A percentile compares a stretch with the other conserved stretches of the same genome.
Conservation (phyloP, 1,140 invertebrate genomes). For the Druon quercuslanigerum region DNA sequence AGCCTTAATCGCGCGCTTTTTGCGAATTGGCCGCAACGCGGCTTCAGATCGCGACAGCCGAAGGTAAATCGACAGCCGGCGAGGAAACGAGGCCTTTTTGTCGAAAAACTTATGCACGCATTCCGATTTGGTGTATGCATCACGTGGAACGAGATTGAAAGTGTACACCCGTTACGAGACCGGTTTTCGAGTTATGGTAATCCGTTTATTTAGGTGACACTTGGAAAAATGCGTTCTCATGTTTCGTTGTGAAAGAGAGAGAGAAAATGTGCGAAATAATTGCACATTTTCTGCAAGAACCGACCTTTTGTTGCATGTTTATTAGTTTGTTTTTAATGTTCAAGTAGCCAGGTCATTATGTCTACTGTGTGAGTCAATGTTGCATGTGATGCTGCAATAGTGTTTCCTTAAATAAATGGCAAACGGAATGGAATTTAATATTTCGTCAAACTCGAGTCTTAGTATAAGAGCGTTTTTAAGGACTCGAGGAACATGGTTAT, state of each 20-base stretch:
- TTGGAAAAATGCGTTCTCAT: slow-evolving; percentile 13
- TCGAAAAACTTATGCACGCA: slow-evolving; percentile 31
- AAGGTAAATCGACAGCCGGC: slow-evolving; percentile 19
- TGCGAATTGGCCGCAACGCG: slow-evolving; percentile 2
- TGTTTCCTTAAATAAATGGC: too few relatives aligned
- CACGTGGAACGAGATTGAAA: slow-evolving; percentile 31
- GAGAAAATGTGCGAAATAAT: slow-evolving; percentile 17
- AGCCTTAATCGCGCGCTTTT: slow-evolving; percentile 3
- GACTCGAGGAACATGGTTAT: too few relatives aligned
- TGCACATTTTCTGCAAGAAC: slow-evolving; percentile 14
- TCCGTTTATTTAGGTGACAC: slow-evolving; percentile 28
- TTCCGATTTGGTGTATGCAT: slow-evolving; percentile 20
- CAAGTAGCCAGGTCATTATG: neutral
- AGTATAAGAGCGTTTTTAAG: too few relatives aligned
- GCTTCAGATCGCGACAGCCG: neutral
- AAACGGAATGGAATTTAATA: too few relatives aligned
- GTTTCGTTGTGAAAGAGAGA: slow-evolving; percentile 24
- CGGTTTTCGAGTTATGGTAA: slow-evolving; percentile 29
- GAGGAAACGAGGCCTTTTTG: slow-evolving; percentile 23
- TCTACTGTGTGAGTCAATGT: too few relatives aligned
- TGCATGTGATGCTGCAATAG: too few relatives aligned
- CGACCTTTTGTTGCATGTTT: neutral
- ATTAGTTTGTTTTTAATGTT: neutral
- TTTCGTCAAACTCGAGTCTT: too few relatives aligned
- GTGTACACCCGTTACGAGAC: slow-evolving; percentile 26